Evolutionary conservation across 2,113 vertebrate genomes (phyloP), one percentile per base, ranked within the genome.

Genomic region (Argyrosomus japonicus): DNA sequence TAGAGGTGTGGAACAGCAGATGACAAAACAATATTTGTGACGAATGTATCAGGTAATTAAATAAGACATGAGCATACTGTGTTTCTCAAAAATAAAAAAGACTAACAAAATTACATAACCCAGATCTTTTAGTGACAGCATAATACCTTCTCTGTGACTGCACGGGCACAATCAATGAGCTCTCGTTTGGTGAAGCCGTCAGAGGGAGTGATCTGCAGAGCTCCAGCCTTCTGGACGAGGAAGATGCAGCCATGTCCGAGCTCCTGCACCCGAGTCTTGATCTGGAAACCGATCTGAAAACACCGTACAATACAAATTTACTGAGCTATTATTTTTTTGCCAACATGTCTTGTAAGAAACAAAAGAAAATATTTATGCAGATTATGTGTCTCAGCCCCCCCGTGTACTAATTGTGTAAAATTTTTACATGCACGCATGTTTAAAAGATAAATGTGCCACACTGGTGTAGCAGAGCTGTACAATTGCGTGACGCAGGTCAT

Each of bases 191-290:
- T 98, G 90, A 97, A 99, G 89, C 97, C 94, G 84, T 99, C 99
- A 0, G 97, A 96, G 27, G 99, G 99, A 79, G 95, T 98, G 69
- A 97, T 96, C 95, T 99, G 99, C 61, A 99, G 95, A 18, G 98
- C 96, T n/a, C 98, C 98, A 0, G 98, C 99, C 93, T 99, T 99
- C 92, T 99, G 99, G 27, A 99, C 98, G 86, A 99, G 96, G 88
- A 96, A 98, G 92, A 99, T 99, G 63, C 99, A 99, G 82, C 98
- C 96, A 0, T 99, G 99, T 21, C 99, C 99, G 32, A 99, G 96
- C 63, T 99, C 98, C 90, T 99, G 98, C 53, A 99, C 97, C 0
- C 98, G 96, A 1, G 94, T 96, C 88, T 95, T 97, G 84, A 99
- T 99, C 94, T 99, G 99, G 92, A 97, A 97, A 36, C 98, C 97